These are phyloP conservation scores for Spinus pinus DNA, from an alignment of 2,797 vertebrate genomes.

Conservation along the genomic window DNA sequence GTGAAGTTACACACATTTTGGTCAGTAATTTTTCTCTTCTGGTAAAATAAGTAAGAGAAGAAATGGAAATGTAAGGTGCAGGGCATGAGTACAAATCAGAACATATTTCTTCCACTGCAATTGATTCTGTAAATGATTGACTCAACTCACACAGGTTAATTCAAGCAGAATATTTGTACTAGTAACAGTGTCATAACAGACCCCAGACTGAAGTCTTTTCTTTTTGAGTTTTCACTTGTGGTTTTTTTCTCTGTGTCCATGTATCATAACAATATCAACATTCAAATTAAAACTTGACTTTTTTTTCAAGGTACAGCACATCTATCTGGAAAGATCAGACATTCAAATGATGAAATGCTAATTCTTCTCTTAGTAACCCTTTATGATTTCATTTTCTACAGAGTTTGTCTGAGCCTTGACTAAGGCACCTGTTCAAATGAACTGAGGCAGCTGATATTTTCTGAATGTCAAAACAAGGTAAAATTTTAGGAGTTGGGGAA, in stretches of 20 bases:
- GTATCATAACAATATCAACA: background rate
- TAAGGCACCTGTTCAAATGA: background rate
- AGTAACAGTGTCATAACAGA: slow-evolving; percentile 23
- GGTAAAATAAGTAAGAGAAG: background rate
- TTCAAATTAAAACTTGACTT: background rate
- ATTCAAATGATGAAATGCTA: background rate
- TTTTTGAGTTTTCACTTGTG: background rate
- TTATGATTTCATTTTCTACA: background rate
- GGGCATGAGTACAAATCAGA: background rate
- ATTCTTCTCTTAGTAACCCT: background rate
- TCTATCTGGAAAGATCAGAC: background rate
- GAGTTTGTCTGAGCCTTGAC: background rate
- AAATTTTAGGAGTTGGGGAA: background rate
- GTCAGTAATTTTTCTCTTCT: background rate
- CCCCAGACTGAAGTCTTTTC: background rate
- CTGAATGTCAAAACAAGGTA: background rate
- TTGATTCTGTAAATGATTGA: slow-evolving; percentile 6
- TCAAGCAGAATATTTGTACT: slow-evolving; percentile 27
- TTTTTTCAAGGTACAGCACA: background rate
- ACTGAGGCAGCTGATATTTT: background rate
- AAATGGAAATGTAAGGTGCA: background rate
- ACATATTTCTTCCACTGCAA: background rate
- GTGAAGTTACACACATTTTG: background rate
- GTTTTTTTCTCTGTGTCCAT: background rate
- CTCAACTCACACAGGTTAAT: background rate